A percentile compares a stretch with the other conserved stretches of the same genome.
phyloP scores from a whole-genome alignment of 2,797 vertebrate species.

The Xenentodon cancila region DNA sequence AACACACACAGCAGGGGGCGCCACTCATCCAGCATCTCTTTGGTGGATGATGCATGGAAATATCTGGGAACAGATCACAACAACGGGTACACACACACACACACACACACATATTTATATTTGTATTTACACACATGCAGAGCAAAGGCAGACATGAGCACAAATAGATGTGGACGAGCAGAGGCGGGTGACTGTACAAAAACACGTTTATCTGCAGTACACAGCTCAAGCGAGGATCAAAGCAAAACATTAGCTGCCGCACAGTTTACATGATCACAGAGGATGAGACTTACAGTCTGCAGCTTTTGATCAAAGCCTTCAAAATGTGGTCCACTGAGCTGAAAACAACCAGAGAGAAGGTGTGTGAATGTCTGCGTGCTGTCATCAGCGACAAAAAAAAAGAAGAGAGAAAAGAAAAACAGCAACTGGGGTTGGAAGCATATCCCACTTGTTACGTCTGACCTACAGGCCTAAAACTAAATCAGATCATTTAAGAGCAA shows the following conservation, averaged over 20 bases:
- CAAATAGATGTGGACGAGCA: slow-evolving; percentile 36
- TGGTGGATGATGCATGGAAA: slow-evolving; percentile 90
- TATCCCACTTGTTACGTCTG: slow-evolving; percentile 1
- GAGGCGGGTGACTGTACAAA: slow-evolving; percentile 14
- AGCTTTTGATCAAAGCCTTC: slow-evolving; percentile 97
- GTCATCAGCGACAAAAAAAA: not conserved
- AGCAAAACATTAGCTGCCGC: slow-evolving; percentile 46
- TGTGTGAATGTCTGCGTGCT: slow-evolving; percentile 12
- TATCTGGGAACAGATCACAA: slow-evolving; percentile 80
- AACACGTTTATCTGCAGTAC: slow-evolving; percentile 40
- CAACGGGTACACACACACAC: not conserved
- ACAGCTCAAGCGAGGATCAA: slow-evolving; percentile 54
- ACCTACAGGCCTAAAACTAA: not conserved
- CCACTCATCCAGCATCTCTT: slow-evolving; percentile 97
- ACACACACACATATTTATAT: not conserved
- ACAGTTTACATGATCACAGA: slow-evolving; percentile 56
- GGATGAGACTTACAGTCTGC: slow-evolving; percentile 91
- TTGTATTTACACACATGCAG: slow-evolving; percentile 1
- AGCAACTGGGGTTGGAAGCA: not conserved
- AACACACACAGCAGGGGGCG: slow-evolving; percentile 96
- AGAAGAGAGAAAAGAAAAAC: not conserved
- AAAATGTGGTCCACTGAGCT: slow-evolving; percentile 96
- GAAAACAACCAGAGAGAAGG: slow-evolving; percentile 58
- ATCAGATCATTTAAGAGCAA: not conserved
- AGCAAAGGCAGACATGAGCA: slow-evolving; percentile 12